Percentiles rank a stretch among this genome's conserved stretches.
Conservation (phyloP, 2,113 vertebrate species). For the Boleophthalmus pectinirostris region DNA sequence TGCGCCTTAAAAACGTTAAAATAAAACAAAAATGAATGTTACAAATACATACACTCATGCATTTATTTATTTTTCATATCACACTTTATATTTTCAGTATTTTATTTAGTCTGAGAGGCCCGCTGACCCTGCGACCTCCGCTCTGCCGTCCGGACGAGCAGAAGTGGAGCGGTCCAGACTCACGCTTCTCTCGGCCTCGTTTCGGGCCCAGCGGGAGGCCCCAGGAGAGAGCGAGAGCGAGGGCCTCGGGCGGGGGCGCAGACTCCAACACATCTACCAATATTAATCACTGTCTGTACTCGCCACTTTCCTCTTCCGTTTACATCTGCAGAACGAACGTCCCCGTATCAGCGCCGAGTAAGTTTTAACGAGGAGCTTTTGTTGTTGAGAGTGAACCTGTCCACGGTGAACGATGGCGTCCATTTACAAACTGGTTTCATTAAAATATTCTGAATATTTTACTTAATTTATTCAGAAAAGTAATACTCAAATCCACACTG, state of each 20-base stretch:
- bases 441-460: constrained; percentile 86
- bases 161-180: constrained; percentile 86
- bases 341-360: constrained; percentile 91
- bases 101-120: not conserved
- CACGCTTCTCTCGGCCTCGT: constrained; percentile 93
- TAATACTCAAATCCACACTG: no score
- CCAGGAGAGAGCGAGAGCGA: constrained; percentile 86
- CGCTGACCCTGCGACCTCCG: constrained; percentile 61
- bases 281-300: constrained; percentile 95
- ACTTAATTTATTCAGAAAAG: no score
- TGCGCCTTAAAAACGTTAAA: no score
- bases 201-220: constrained; percentile 94
- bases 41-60: no score
- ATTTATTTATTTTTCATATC: no score
- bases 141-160: constrained; percentile 77
- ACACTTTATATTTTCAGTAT: no score
- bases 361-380: constrained; percentile 88
- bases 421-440: constrained; percentile 89
- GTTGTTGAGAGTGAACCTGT: constrained; percentile 55
- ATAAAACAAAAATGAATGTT: no score
- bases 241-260: constrained; percentile 76
- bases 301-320: no score
- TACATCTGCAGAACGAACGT: no score
- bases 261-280: constrained; percentile 85
- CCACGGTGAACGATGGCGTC: constrained; percentile 86